These are phyloP conservation scores for Atta texana DNA, from an alignment of 1,140 invertebrate species.

Conservation along the genomic window DNA sequence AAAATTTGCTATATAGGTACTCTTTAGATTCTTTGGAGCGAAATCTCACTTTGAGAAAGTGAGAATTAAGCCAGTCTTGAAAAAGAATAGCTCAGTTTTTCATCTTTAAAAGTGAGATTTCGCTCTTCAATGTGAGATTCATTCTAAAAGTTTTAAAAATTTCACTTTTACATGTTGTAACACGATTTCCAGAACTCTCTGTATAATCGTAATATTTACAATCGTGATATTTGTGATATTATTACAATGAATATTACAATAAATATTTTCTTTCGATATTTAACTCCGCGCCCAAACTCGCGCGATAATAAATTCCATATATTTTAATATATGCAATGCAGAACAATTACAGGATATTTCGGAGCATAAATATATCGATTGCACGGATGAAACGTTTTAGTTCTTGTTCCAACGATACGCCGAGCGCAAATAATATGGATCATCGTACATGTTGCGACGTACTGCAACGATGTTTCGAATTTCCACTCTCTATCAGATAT, in stretches of 20 bases:
- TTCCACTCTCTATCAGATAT: slow-evolving; percentile 50
- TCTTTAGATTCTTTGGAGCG: no score
- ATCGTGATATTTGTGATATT: not conserved
- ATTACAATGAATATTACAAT: not conserved
- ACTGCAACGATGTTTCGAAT: slow-evolving; percentile 49
- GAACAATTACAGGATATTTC: not conserved
- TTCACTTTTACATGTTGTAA: no score
- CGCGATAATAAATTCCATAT: not conserved
- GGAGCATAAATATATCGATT: not conserved
- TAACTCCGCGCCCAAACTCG: not conserved
- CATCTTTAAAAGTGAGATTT: no score
- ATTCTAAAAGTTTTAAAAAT: no score
- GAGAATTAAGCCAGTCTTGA: no score
- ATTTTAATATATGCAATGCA: not conserved
- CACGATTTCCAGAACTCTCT: no score
- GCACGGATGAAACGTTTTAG: not conserved
- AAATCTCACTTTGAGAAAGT: no score
- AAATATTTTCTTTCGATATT: not conserved
- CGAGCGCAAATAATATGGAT: slow-evolving; percentile 36
- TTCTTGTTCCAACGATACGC: not conserved
- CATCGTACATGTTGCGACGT: not conserved
- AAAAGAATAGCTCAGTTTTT: no score
- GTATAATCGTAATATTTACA: not conserved
- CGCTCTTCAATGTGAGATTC: no score
- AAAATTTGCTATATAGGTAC: no score